These are phyloP conservation scores for Alexandromys fortis DNA, from an alignment of 2,113 vertebrate genomes.

Conservation along the genomic window DNA sequence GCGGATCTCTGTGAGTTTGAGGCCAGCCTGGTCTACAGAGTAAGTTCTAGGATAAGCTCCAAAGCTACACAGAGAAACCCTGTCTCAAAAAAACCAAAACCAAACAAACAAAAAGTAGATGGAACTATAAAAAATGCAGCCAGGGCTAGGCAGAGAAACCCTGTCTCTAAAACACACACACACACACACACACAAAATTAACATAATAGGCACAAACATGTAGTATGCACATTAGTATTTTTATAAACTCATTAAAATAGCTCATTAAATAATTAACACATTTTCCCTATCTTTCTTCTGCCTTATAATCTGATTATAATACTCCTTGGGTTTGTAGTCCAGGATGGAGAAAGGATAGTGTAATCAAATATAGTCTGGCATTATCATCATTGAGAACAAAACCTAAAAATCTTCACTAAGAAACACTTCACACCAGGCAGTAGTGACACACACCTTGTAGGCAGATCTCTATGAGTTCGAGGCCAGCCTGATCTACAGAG, in stretches of 20 bases:
- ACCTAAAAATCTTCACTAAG: not conserved
- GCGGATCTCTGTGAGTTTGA: not conserved
- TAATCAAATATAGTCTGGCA: not conserved
- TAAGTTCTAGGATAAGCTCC: not conserved
- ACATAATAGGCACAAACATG: constrained; percentile 35
- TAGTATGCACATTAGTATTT: constrained; percentile 43
- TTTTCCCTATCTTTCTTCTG: not conserved
- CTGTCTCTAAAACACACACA: too few species aligned
- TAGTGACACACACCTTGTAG: too few species aligned
- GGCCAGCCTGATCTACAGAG: too few species aligned
- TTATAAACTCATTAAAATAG: constrained; percentile 38
- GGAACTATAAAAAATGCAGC: too few species aligned
- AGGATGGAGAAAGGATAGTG: not conserved
- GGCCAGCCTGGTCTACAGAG: not conserved
- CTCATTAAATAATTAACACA: constrained; percentile 53
- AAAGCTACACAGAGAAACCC: not conserved
- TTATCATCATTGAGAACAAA: not conserved
- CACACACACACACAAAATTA: not conserved
- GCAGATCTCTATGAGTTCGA: too few species aligned
- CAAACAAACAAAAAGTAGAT: too few species aligned
- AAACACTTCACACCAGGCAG: not conserved
- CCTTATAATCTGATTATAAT: constrained; percentile 49
- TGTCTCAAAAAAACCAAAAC: not conserved
- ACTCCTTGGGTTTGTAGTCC: not conserved
- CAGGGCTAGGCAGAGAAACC: too few species aligned